Evolutionary conservation across 1,140 invertebrate genomes (phyloP).

Genomic region (Lepidurus couesii): DNA sequence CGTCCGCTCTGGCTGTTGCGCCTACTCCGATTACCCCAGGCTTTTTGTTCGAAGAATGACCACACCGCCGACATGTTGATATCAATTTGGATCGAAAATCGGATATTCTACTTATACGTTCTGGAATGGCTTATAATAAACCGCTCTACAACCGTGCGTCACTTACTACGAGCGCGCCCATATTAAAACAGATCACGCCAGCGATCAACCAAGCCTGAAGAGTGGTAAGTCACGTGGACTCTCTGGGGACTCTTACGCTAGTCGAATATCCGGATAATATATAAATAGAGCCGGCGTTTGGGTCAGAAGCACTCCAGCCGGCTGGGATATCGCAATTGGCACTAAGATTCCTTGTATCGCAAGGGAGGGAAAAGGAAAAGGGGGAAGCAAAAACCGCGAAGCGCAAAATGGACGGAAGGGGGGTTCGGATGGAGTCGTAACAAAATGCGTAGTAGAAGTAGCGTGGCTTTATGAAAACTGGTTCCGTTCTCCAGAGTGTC

Average conservation of each 20-base stretch:
- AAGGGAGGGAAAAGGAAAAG: neutral
- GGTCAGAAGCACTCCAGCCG: neutral
- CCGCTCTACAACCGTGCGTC: neutral
- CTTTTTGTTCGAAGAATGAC: conserved; percentile 1
- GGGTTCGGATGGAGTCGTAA: neutral
- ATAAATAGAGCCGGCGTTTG: neutral
- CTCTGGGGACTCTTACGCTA: no score
- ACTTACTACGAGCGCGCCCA: no score
- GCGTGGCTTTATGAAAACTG: neutral
- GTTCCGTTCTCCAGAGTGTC: neutral
- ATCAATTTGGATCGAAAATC: neutral
- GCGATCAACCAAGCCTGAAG: no score
- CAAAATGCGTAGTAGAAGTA: conserved; percentile 16
- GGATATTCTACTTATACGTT: neutral
- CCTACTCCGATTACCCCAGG: neutral
- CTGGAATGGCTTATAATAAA: neutral
- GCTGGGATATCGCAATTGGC: neutral
- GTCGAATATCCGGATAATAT: neutral
- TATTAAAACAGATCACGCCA: no score
- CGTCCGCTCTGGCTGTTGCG: conserved; percentile 5
- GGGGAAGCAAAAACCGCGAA: neutral
- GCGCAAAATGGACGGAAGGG: neutral
- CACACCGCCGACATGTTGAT: neutral
- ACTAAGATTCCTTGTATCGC: neutral
- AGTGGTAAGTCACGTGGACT: no score